Evolutionary conservation across 2,888 invertebrate genomes (phyloP), one percentile per base, ranked within the genome.

Genomic region (Hirtodrosophila alboralis): DNA sequence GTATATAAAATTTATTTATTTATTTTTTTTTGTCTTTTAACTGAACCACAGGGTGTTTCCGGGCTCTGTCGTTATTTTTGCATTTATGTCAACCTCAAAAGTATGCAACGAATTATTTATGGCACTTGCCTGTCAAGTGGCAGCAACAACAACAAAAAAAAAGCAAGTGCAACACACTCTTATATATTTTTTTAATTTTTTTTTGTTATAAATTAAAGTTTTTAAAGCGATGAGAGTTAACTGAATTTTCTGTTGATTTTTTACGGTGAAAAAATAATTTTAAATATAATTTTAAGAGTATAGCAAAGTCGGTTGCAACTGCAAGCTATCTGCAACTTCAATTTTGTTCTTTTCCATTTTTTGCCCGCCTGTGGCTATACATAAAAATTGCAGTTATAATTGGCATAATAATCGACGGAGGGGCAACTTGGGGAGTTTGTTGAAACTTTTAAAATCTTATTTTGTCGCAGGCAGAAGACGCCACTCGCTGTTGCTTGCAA

Each of bases 341-440:
- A n/a, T 27, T 16, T 4, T 9, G 7, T 10, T 3, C 23, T 23
- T 23, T 23, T 6, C 23, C 8, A 6, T 23, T 8, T 23, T 23
- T 23, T 10, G 4, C 18, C 21, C 16, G 8, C 14, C 27, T 27
- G 9, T 6, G 26, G 37, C 36, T 30, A 36, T 21, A 53, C 34
- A 58, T 40, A 36, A 40, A 73, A 74, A 73, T 58, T 74, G 77
- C 60, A 58, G 57, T 77, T 68, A 61, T 77, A 74, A 74, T 74
- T 74, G 74, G 74, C 48, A 54, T 54, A 60, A 73, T 73, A 73
- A 74, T 73, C 64, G 18, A 18, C 18, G 5, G 18, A 18, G 4
- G 4, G 5, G 18, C 5, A 4, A 5, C 18, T 4, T 5, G 18
- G 5, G 2, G 18, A 5, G 18, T 18, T 4, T 3, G 18, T 18